Evolutionary conservation across 2,797 vertebrate genomes (phyloP).

Genomic region (Poeciliopsis infans): DNA sequence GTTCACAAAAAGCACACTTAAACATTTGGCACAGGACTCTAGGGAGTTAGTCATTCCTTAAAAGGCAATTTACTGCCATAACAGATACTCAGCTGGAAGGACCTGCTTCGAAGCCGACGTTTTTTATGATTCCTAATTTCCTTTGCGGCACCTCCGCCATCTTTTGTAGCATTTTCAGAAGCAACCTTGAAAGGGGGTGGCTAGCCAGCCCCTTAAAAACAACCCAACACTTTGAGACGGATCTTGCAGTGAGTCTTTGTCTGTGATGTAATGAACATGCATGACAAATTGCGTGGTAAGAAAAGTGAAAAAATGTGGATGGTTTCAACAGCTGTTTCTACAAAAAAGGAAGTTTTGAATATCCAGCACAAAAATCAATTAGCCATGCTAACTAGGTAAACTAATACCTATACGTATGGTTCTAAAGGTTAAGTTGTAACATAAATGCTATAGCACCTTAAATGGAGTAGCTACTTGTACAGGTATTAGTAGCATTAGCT

Average conservation of each 20-base stretch:
- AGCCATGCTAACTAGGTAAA: background rate
- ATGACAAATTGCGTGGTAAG: background rate
- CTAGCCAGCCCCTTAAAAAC: background rate
- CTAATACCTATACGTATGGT: background rate
- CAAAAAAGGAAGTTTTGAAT: background rate
- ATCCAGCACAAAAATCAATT: background rate
- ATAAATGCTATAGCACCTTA: no score
- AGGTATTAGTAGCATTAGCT: no score
- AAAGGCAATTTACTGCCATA: background rate
- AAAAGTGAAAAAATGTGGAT: background rate
- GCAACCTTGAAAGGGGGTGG: background rate
- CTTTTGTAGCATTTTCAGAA: background rate
- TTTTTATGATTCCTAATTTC: background rate
- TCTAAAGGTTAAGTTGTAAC: background rate
- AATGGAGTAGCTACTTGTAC: no score
- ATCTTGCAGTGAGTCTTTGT: background rate
- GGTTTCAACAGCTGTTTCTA: background rate
- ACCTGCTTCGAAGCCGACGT: background rate
- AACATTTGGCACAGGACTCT: background rate
- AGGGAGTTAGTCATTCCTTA: background rate
- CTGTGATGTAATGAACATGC: background rate
- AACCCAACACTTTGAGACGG: background rate
- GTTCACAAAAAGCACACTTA: slow-evolving; percentile 4
- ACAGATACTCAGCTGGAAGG: background rate
- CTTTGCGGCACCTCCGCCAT: background rate